A percentile compares a stretch with the other conserved stretches of the same genome.
Evolutionary conservation across 2,888 invertebrate genomes (phyloP).

Genomic region (Hypolimnas misippus): DNA sequence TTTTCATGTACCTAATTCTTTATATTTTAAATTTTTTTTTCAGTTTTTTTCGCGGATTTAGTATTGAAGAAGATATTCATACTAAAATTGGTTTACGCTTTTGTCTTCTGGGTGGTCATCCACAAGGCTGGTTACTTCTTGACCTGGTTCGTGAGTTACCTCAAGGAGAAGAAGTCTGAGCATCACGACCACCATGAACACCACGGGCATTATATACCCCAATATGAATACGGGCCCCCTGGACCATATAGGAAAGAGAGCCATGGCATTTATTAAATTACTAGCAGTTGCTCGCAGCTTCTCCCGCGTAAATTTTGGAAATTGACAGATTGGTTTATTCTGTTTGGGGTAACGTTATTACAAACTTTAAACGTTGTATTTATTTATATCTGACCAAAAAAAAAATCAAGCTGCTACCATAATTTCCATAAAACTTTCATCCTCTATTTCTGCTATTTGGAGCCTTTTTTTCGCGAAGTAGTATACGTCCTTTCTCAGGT

Average conservation of each 20-base stretch:
- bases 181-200: slow-evolving; percentile 52
- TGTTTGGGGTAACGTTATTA: too few species aligned
- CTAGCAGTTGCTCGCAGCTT: too few species aligned
- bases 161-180: slow-evolving; percentile 68
- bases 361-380: too few species aligned
- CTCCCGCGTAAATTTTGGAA: too few species aligned
- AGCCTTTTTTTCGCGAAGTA: too few species aligned
- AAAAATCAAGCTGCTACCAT: too few species aligned
- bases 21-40: slow-evolving; percentile 40
- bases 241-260: slow-evolving; percentile 52
- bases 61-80: slow-evolving; percentile 75
- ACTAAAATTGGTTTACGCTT: slow-evolving; percentile 72
- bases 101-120: slow-evolving; percentile 70
- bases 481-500: too few species aligned
- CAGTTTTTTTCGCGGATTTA: slow-evolving; percentile 74
- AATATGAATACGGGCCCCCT: slow-evolving; percentile 39
- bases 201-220: slow-evolving; percentile 48
- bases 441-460: too few species aligned
- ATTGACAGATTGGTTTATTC: too few species aligned
- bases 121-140: slow-evolving; percentile 79
- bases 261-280: slow-evolving; percentile 37
- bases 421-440: too few species aligned
- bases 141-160: slow-evolving; percentile 70
- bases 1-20: too few species aligned
- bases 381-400: too few species aligned